These are phyloP conservation scores for Eubucco bourcierii DNA, from an alignment of 2,113 vertebrate genomes.

Conservation along the genomic window DNA sequence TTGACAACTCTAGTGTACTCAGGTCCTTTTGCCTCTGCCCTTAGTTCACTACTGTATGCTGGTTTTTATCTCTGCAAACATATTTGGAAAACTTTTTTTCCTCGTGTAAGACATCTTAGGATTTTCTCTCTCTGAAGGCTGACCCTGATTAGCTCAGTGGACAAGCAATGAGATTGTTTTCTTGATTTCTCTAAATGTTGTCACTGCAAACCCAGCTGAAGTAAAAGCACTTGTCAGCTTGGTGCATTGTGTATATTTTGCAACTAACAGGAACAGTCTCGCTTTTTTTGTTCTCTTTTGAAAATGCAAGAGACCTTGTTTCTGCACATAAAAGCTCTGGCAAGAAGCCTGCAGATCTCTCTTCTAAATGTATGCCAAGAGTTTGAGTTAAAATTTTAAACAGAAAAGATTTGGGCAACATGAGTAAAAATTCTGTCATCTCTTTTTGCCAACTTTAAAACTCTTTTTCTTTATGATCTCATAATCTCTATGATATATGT, in stretches of 20 bases:
- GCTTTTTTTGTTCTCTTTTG: conserved; percentile 27
- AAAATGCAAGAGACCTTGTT: conserved; percentile 46
- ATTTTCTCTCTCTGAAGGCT: neutral
- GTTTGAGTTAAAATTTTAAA: conserved; percentile 25
- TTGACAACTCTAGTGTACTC: neutral
- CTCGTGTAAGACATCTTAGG: neutral
- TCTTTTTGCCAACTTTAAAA: conserved; percentile 14
- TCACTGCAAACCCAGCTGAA: conserved; percentile 1
- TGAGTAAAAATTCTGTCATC: conserved; percentile 14
- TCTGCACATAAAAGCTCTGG: conserved; percentile 42
- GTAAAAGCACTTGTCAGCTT: conserved; percentile 27
- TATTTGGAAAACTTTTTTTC: neutral
- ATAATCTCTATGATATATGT: conserved; percentile 6
- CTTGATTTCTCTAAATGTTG: conserved; percentile 1
- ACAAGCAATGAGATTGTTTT: neutral
- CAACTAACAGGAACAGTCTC: neutral
- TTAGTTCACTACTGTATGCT: neutral
- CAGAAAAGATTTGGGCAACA: neutral
- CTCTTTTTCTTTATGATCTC: neutral
- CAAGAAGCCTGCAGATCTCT: neutral
- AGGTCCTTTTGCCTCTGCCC: neutral
- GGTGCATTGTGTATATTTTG: neutral
- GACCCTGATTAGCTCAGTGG: neutral
- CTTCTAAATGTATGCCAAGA: neutral
- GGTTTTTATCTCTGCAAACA: neutral